These are phyloP conservation scores for Neocloeon triangulifer DNA, from an alignment of 1,140 invertebrate species.

Conservation along the genomic window DNA sequence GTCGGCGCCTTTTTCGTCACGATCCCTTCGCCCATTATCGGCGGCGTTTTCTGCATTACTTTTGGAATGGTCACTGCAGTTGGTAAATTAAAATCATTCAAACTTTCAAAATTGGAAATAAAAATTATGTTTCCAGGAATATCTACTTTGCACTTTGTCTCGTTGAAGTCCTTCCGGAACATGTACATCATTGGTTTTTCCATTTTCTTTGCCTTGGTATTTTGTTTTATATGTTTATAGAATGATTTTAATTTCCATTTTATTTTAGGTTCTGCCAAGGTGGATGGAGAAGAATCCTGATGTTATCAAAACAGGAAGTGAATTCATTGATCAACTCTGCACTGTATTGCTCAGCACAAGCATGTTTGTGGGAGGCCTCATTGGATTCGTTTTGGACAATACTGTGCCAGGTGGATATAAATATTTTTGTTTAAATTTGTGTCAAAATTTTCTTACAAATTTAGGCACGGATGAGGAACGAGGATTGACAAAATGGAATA, in stretches of 20 bases:
- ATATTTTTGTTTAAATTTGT: no score
- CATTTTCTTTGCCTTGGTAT: conserved; percentile 57
- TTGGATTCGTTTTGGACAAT: conserved; percentile 66
- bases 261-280: conserved; percentile 34
- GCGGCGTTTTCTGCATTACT: conserved; percentile 68
- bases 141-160: conserved; percentile 59
- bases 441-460: conserved; percentile 6
- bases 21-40: conserved; percentile 72
- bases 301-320: conserved; percentile 41
- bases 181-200: conserved; percentile 74
- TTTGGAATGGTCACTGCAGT: conserved; percentile 70
- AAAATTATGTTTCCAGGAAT: conserved; percentile 25
- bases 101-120: conserved; percentile 3
- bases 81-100: conserved; percentile 19
- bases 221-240: no score
- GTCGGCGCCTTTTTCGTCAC: conserved; percentile 69
- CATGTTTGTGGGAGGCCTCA: conserved; percentile 58
- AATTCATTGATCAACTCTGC: conserved; percentile 46
- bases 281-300: conserved; percentile 45
- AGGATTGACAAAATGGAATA: conserved; percentile 39
- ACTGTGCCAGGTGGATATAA: conserved; percentile 47
- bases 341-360: conserved; percentile 60
- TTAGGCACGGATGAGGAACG: conserved; percentile 42
- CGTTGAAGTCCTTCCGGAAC: conserved; percentile 61
- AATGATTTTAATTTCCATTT: conserved; percentile 3